Conservation (phyloP, 1,140 invertebrate genomes). For the Drosophila kohkoa region DNA sequence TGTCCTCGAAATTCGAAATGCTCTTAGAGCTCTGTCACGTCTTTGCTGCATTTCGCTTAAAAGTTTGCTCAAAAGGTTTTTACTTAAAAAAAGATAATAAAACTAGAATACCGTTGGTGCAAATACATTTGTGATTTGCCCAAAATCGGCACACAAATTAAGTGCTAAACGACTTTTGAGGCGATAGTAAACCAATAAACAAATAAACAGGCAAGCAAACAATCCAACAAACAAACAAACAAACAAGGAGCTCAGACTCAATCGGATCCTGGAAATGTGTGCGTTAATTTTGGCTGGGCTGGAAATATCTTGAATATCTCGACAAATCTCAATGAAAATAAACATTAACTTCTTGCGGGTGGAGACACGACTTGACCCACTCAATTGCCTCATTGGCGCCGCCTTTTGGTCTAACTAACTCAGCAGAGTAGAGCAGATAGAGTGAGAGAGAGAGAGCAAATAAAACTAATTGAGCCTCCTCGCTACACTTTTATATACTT, state of each 20-base stretch:
- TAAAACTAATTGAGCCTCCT: conserved; percentile 73
- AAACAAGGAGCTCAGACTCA: conserved; percentile 30
- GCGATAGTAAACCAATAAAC: conserved; percentile 23
- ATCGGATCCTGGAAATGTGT: conserved; percentile 42
- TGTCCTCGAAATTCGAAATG: neutral
- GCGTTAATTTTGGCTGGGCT: conserved; percentile 55
- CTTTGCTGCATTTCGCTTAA: conserved; percentile 29
- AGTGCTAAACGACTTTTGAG: conserved; percentile 61
- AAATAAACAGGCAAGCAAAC: conserved; percentile 49
- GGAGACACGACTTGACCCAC: conserved; percentile 1
- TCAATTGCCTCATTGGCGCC: conserved; percentile 23
- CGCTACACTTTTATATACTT: neutral
- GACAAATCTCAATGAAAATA: conserved; percentile 52
- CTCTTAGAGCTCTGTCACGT: conserved; percentile 42
- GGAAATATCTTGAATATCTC: conserved; percentile 42
- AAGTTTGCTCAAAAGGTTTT: conserved; percentile 14
- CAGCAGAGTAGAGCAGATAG: conserved; percentile 5
- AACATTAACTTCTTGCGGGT: conserved; percentile 40
- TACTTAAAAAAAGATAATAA: neutral
- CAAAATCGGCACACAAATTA: conserved; percentile 52
- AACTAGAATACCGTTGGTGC: neutral
- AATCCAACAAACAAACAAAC: conserved; percentile 22
- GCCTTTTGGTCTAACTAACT: neutral
- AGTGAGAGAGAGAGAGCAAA: conserved; percentile 24
- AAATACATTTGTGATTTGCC: conserved; percentile 22